Conservation (phyloP, 2,113 vertebrate genomes). For the Electrona antarctica region DNA sequence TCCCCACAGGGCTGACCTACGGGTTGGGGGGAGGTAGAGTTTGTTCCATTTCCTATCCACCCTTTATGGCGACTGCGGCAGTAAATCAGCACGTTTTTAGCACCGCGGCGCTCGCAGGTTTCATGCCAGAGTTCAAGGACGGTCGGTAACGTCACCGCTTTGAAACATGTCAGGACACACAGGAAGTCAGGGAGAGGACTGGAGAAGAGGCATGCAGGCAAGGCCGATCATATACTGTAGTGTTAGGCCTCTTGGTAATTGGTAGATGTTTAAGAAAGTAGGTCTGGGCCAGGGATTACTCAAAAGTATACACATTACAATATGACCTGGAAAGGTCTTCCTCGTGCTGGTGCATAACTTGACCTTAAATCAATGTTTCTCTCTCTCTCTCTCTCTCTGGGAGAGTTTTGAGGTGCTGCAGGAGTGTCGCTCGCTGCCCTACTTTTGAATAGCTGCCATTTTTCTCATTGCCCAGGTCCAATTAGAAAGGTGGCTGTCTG, state of each 20-base stretch:
- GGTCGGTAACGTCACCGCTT: neutral
- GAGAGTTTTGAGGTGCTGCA: neutral
- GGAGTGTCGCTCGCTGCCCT: neutral
- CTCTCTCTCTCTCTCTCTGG: neutral
- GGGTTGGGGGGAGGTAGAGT: neutral
- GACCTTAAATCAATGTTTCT: too few species aligned
- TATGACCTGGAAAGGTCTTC: neutral
- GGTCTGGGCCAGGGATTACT: too few species aligned
- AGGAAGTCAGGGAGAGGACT: neutral
- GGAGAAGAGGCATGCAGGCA: neutral
- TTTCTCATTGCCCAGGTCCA: neutral
- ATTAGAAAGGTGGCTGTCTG: neutral
- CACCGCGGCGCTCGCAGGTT: conserved; percentile 14
- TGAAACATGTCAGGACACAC: conserved; percentile 1
- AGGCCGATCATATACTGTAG: neutral
- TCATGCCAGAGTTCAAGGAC: conserved; percentile 30
- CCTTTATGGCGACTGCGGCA: conserved; percentile 25
- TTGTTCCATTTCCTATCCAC: conserved; percentile 27
- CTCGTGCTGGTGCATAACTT: too few species aligned
- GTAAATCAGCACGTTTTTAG: conserved; percentile 46
- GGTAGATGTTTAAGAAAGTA: too few species aligned
- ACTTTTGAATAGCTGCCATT: neutral
- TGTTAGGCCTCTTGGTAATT: neutral
- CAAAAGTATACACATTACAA: neutral
- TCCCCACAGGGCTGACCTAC: neutral